Conservation (phyloP, 35 echinoderm and acorn worm genomes). For the Apostichopus japonicus region DNA sequence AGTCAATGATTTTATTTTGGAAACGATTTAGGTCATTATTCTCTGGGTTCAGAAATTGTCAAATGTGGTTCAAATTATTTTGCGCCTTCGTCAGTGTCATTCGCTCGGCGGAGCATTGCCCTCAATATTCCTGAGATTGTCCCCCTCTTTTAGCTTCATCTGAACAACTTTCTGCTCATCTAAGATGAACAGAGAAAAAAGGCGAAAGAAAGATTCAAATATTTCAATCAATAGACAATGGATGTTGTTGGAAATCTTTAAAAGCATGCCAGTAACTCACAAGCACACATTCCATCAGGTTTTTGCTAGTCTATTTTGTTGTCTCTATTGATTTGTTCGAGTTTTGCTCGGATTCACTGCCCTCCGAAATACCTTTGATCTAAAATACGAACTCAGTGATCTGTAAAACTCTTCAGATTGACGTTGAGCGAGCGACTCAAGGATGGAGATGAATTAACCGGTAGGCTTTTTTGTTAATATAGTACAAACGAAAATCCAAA, state of each 20-base stretch:
- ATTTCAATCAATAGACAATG: not conserved
- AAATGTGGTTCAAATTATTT: too few relatives aligned
- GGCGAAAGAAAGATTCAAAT: not conserved
- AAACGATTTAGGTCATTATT: too few relatives aligned
- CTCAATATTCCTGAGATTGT: too few relatives aligned
- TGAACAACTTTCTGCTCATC: too few relatives aligned
- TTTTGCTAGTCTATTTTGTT: not conserved
- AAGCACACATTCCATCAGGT: not conserved
- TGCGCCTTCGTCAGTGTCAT: too few relatives aligned
- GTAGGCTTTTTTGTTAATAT: not conserved
- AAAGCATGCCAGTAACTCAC: not conserved
- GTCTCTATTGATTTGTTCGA: constrained; percentile 28
- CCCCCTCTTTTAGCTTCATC: too few relatives aligned
- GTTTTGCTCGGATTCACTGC: constrained; percentile 16
- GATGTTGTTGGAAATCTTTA: not conserved
- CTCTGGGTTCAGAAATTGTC: too few relatives aligned
- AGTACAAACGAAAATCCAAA: not conserved
- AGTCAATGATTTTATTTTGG: too few relatives aligned
- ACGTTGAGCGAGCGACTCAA: not conserved
- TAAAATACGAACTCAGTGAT: not conserved
- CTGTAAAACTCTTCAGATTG: not conserved
- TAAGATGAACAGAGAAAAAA: not conserved
- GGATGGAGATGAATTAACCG: not conserved
- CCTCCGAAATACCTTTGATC: not conserved
- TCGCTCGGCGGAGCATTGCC: too few relatives aligned